Evolutionary conservation across 2,888 invertebrate species (phyloP).

Genomic region (Nomada flava): DNA sequence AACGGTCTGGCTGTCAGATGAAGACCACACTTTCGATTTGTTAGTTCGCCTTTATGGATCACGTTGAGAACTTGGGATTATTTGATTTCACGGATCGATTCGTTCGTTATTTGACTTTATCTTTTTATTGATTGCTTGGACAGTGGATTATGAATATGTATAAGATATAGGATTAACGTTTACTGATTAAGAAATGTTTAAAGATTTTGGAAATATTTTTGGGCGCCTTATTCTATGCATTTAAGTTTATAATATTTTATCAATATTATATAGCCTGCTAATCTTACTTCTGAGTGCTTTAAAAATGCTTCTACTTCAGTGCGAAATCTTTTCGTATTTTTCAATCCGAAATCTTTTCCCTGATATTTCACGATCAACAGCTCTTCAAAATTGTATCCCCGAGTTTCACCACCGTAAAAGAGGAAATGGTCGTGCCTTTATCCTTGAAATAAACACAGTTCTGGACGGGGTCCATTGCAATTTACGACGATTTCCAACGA

Average conservation of each 20-base stretch:
- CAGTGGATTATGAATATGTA: no score
- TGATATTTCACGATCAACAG: background rate
- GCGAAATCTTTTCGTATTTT: background rate
- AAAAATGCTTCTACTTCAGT: background rate
- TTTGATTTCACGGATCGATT: background rate
- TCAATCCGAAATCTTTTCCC: background rate
- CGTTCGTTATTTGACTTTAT: no score
- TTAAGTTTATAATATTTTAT: no score
- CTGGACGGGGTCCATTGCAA: slow-evolving; percentile 32
- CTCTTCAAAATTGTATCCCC: background rate
- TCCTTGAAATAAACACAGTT: slow-evolving; percentile 29
- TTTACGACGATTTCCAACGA: slow-evolving; percentile 38
- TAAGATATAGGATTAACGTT: no score
- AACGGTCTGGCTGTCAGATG: slow-evolving; percentile 11
- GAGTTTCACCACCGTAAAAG: slow-evolving; percentile 3
- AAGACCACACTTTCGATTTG: slow-evolving; percentile 10
- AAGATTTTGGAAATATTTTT: no score
- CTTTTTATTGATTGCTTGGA: no score
- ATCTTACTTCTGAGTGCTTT: no score
- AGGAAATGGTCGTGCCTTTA: slow-evolving; percentile 7
- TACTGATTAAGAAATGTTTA: no score
- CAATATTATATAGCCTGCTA: no score
- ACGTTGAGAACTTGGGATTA: background rate
- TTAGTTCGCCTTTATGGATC: background rate
- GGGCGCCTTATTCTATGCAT: no score